A percentile compares a stretch with the other conserved stretches of the same genome.
phyloP scores from a whole-genome alignment of 30 jellyfish, hydroid and myxozoan genomes.

The Euphysa ruthae region DNA sequence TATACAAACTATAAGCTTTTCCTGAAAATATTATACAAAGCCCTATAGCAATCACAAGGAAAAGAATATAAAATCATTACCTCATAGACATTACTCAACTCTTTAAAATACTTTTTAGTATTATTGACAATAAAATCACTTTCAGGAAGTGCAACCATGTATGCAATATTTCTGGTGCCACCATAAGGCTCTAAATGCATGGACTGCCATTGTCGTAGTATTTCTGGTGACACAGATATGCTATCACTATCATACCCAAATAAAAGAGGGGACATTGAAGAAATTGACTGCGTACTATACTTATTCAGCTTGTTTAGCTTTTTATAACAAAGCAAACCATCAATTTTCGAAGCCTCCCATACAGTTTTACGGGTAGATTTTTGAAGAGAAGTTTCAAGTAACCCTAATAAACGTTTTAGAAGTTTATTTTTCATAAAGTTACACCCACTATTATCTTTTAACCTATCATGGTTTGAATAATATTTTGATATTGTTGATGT shows the following conservation, averaged over 20 bases:
- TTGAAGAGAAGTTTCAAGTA: conserved; percentile 54
- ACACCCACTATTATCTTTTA: neutral
- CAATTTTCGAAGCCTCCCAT: conserved; percentile 52
- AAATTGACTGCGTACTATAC: conserved; percentile 42
- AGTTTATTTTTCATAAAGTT: conserved; percentile 1
- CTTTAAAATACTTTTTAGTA: conserved; percentile 80
- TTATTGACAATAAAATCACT: conserved; percentile 69
- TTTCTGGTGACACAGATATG: conserved; percentile 75
- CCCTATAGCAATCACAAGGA: too few relatives aligned
- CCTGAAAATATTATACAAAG: too few relatives aligned
- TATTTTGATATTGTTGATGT: neutral
- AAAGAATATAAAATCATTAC: conserved; percentile 35
- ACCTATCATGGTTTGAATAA: neutral
- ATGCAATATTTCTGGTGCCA: conserved; percentile 84
- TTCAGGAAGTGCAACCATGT: conserved; percentile 91
- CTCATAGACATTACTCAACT: conserved; percentile 76
- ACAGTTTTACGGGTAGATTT: conserved; percentile 49
- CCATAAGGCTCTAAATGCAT: conserved; percentile 79
- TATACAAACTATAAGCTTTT: too few relatives aligned
- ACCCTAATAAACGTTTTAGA: conserved; percentile 39
- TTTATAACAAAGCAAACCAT: conserved; percentile 67
- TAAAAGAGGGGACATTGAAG: conserved; percentile 48
- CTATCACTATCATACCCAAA: conserved; percentile 76
- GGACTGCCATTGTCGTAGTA: conserved; percentile 67
- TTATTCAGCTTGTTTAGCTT: conserved; percentile 40